Percentiles rank a stretch among this genome's conserved stretches.
These are phyloP conservation scores for Probaryconus sp. DNA, from an alignment of 1,140 invertebrate genomes.

Conservation along the genomic window DNA sequence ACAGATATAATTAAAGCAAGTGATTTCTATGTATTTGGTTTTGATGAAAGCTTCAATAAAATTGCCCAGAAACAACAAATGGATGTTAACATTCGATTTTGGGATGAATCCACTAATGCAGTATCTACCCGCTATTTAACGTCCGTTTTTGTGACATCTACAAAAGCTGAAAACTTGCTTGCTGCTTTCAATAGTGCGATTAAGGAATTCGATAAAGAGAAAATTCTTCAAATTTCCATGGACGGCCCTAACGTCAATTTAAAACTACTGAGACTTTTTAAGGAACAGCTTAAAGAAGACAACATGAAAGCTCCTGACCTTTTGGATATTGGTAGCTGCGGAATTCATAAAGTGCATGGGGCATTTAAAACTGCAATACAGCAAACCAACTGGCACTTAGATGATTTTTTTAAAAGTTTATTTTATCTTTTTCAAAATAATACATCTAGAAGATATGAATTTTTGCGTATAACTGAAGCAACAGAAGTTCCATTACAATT, in stretches of 20 bases:
- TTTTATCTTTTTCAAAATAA: too few species aligned
- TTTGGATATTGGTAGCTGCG: neutral
- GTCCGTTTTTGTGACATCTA: neutral
- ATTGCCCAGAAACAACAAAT: constrained; percentile 3
- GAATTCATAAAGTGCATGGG: neutral
- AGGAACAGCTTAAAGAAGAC: neutral
- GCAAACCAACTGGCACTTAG: neutral
- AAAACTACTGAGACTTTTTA: neutral
- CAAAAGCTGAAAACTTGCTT: neutral
- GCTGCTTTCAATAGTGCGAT: neutral
- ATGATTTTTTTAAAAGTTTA: too few species aligned
- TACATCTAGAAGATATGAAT: too few species aligned
- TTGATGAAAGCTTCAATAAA: constrained; percentile 8
- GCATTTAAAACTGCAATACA: neutral
- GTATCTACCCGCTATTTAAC: constrained; percentile 3
- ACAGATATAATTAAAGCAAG: neutral
- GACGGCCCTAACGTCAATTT: neutral
- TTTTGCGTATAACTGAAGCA: too few species aligned
- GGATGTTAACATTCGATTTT: constrained; percentile 8
- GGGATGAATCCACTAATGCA: neutral
- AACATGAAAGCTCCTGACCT: neutral
- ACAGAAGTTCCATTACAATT: too few species aligned
- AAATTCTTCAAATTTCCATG: too few species aligned
- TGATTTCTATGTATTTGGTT: neutral
- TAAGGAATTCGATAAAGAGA: neutral